These are phyloP conservation scores for Sarotherodon lohbergeri DNA, from an alignment of 2,113 vertebrate genomes.

Conservation along the genomic window DNA sequence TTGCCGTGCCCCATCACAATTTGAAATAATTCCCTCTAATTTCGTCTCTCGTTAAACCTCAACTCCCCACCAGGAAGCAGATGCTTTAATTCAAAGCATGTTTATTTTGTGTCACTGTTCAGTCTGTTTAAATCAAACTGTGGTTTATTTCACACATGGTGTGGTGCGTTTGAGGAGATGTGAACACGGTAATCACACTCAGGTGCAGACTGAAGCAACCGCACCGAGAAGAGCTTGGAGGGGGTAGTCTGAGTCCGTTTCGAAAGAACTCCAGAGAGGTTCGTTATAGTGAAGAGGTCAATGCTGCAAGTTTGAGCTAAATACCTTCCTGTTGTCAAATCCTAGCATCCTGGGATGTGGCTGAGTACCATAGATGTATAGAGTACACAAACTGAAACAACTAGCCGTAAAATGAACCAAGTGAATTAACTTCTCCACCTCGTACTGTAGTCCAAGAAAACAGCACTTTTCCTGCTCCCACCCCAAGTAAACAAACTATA, in stretches of 20 bases:
- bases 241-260: background rate
- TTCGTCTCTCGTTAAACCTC: background rate
- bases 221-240: background rate
- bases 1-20: fast-evolving
- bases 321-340: background rate
- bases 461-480: background rate
- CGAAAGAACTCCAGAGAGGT: background rate
- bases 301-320: background rate
- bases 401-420: fast-evolving
- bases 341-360: background rate
- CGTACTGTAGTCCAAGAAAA: background rate
- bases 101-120: background rate
- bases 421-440: background rate
- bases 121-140: background rate
- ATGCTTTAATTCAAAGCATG: background rate
- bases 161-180: background rate
- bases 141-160: background rate
- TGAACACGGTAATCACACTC: background rate
- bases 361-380: background rate
- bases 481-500: background rate
- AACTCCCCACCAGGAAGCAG: background rate
- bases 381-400: background rate
- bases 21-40: background rate
- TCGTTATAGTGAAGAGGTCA: background rate
- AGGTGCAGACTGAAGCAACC: background rate